These are phyloP conservation scores for Catocala sponsa DNA, from an alignment of 2,888 invertebrate genomes.

Conservation along the genomic window DNA sequence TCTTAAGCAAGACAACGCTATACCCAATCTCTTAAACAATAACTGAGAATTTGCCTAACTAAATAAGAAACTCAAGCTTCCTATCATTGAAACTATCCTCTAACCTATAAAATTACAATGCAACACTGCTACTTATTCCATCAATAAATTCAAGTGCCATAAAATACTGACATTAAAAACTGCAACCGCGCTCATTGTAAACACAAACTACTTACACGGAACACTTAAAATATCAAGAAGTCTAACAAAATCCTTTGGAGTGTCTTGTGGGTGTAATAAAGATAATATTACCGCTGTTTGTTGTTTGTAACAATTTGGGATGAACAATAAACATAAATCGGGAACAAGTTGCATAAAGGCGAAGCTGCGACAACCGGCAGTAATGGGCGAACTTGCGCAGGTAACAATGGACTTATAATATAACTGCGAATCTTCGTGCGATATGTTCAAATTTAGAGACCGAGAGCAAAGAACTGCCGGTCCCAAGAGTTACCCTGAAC, in stretches of 20 bases:
- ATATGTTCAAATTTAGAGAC: constrained; percentile 10
- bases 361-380: constrained; percentile 25
- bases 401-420: constrained; percentile 18
- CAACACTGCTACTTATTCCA: constrained; percentile 19
- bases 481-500: not conserved
- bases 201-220: constrained; percentile 2
- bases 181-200: constrained; percentile 2
- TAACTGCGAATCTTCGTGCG: constrained; percentile 13
- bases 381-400: constrained; percentile 28
- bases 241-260: constrained; percentile 40
- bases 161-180: constrained; percentile 36
- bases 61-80: too few species aligned
- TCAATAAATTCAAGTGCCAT: constrained; percentile 39
- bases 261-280: constrained; percentile 47
- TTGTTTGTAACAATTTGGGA: constrained; percentile 54
- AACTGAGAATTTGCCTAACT: too few species aligned
- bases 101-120: constrained; percentile 15
- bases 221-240: constrained; percentile 37
- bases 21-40: too few species aligned
- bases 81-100: not conserved
- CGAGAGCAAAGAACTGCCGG: not conserved
- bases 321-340: constrained; percentile 61
- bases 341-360: constrained; percentile 45
- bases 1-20: too few species aligned
- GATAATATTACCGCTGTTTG: constrained; percentile 47